Conservation (phyloP, 2,113 vertebrate genomes). For the Mustela nigripes region DNA sequence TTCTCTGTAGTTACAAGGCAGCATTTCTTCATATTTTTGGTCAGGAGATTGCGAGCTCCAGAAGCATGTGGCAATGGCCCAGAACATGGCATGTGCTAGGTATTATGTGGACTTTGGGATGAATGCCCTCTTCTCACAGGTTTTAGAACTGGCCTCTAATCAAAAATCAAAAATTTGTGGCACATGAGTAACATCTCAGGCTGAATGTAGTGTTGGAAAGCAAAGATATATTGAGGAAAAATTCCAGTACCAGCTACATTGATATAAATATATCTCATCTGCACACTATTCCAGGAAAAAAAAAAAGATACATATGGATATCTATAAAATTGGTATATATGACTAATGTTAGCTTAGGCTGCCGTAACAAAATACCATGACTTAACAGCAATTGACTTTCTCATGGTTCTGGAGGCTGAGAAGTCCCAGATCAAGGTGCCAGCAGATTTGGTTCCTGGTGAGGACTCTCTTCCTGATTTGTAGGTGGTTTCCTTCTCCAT, state of each 20-base stretch:
- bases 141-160: neutral
- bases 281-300: neutral
- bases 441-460: neutral
- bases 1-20: neutral
- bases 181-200: neutral
- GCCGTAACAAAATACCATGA: neutral
- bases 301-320: neutral
- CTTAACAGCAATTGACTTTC: neutral
- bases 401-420: neutral
- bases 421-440: neutral
- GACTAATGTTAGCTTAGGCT: neutral
- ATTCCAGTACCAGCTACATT: neutral
- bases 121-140: neutral
- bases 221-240: neutral
- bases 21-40: neutral
- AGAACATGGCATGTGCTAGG: rapidly evolving
- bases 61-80: neutral
- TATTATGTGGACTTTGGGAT: neutral
- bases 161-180: neutral
- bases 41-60: neutral
- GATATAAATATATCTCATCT: neutral
- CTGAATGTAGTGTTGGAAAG: constrained; percentile 11
- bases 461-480: neutral
- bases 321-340: neutral
- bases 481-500: neutral